Evolutionary conservation across 1,140 invertebrate genomes (phyloP).

Genomic region (Proales similis): DNA sequence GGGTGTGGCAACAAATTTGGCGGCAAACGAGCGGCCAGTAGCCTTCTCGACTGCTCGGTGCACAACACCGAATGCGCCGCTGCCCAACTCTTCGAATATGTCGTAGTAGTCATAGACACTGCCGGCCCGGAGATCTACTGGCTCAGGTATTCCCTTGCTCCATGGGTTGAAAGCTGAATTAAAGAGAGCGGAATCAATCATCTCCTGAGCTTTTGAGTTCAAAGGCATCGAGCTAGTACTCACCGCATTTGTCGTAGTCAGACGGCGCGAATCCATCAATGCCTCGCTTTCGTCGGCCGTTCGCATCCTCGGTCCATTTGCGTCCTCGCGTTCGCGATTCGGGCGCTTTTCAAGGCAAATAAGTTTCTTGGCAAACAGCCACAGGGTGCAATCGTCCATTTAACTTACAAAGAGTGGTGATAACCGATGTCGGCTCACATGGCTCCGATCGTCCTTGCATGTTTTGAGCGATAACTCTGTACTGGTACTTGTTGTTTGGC

Average conservation of each 20-base stretch:
- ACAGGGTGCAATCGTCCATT: neutral
- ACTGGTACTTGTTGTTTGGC: slow-evolving; percentile 70
- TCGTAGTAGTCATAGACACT: slow-evolving; percentile 97
- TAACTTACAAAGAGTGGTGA: slow-evolving; percentile 32
- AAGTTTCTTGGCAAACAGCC: neutral
- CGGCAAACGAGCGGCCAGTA: slow-evolving; percentile 93
- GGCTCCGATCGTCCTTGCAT: slow-evolving; percentile 89
- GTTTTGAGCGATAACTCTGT: slow-evolving; percentile 94
- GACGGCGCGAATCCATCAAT: slow-evolving; percentile 57
- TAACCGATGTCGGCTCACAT: slow-evolving; percentile 42
- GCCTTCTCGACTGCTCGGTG: slow-evolving; percentile 89
- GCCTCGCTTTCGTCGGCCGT: slow-evolving; percentile 19
- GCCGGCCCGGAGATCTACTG: slow-evolving; percentile 86
- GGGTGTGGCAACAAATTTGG: slow-evolving; percentile 94
- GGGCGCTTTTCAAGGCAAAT: neutral
- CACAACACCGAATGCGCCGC: slow-evolving; percentile 94
- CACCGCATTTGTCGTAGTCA: slow-evolving; percentile 89
- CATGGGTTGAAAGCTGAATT: slow-evolving; percentile 85
- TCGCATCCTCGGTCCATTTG: slow-evolving; percentile 20
- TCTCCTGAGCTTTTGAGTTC: slow-evolving; percentile 1
- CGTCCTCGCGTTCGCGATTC: neutral
- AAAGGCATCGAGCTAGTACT: slow-evolving; percentile 41
- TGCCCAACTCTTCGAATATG: slow-evolving; percentile 94
- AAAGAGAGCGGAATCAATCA: neutral
- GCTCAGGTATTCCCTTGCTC: slow-evolving; percentile 77